Conservation (phyloP, 2,888 invertebrate species). For the Eledone cirrhosa region DNA sequence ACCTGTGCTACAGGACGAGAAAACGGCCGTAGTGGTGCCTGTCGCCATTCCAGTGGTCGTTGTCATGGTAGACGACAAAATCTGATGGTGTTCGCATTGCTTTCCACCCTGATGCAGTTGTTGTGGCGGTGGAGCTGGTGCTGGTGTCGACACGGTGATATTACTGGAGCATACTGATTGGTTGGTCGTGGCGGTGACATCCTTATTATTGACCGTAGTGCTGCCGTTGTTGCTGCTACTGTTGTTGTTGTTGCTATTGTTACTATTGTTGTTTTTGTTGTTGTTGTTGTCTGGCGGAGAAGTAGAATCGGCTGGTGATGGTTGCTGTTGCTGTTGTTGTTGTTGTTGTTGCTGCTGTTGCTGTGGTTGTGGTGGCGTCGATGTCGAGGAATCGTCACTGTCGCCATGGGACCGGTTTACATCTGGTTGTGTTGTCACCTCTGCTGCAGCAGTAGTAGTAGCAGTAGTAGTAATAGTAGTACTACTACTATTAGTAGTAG, state of each 20-base stretch:
- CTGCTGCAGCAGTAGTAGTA: not conserved
- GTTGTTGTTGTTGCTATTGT: not conserved
- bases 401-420: not conserved
- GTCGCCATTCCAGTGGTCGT: not conserved
- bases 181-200: not conserved
- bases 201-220: constrained; percentile 1
- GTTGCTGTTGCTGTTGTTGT: not conserved
- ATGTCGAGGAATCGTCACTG: not conserved
- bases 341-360: not conserved
- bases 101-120: constrained; percentile 26
- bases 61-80: constrained; percentile 8
- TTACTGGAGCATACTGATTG: not conserved
- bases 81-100: not conserved
- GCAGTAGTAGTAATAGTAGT: not conserved
- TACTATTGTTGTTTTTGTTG: not conserved
- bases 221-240: not conserved
- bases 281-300: not conserved
- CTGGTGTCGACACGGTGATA: too few relatives aligned
- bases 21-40: not conserved
- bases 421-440: not conserved
- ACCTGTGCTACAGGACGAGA: not conserved
- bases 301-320: not conserved
- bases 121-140: too few relatives aligned
- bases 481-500: not conserved
- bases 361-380: not conserved